Evolutionary conservation across 2,113 vertebrate genomes (phyloP), one percentile per base, ranked within the genome.

Genomic region (Centropristis striata): DNA sequence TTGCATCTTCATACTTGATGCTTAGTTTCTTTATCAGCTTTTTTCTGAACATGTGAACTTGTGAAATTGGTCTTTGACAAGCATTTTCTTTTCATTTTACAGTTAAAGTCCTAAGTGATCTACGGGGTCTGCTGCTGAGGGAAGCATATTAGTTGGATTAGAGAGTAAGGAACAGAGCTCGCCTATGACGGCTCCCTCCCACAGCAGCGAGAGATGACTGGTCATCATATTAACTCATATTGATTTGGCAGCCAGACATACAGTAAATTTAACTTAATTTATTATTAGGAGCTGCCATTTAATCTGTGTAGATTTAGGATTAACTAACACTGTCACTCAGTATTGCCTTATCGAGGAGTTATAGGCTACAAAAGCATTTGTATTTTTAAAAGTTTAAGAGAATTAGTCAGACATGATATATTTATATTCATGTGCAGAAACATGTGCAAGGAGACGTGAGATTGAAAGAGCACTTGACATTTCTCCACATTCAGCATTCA

Each of bases 381-480:
- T 13, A 7, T 77, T 49, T 15, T 12, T 36, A 47, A 41, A 15
- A 49, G 13, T 47, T 36, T 32, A n/a, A n/a, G n/a, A 36, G 20
- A 42, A 49, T 79, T 23, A 4, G 20, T 25, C 1, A 44, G 39
- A 10, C 75, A 54, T 53, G 8, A 0, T 2, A 36, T 9, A 11
- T 72, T 25, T 37, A 41, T 76, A 37, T 60, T 23, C 0, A 21
- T 25, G 12, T 65, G 53, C 53, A 74, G 51, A 53, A n/a, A 61
- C 36, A 59, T 25, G 46, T 37, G 37, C 20, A 61, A 61, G 42
- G n/a, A 23, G 42, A 81, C n/a, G 49, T 9, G 46, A 78, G 76
- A 85, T 20, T 86, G 88, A 78, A 81, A 85, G 70, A 59, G 47
- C 9, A 23, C 37, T 59, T 53, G 32, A 67, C 64, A 72, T 76